Evolutionary conservation across 1,140 invertebrate genomes (phyloP).

Genomic region (Sitophilus oryzae): DNA sequence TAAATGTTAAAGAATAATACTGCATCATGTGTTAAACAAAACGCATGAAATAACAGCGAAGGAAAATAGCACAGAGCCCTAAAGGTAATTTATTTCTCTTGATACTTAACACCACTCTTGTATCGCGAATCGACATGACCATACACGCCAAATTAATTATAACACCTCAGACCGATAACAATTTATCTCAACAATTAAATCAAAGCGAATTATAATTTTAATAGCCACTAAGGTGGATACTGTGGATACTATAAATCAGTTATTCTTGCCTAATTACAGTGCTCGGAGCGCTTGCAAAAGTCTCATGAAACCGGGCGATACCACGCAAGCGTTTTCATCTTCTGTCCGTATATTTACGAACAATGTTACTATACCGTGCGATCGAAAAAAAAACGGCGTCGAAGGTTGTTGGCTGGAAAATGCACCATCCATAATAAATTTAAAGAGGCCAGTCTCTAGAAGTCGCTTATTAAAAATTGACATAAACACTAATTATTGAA

Average conservation of each 20-base stretch:
- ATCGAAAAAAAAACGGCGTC: too few species aligned
- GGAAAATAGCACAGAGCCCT: too few species aligned
- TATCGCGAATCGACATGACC: background rate
- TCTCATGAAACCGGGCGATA: slow-evolving; percentile 5
- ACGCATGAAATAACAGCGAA: too few species aligned
- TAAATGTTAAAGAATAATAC: too few species aligned
- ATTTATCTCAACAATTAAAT: slow-evolving; percentile 22
- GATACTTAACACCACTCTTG: background rate
- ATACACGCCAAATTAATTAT: slow-evolving; percentile 13
- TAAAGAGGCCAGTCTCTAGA: too few species aligned
- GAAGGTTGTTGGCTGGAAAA: too few species aligned
- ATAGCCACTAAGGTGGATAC: slow-evolving; percentile 17
- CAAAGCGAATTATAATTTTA: slow-evolving; percentile 19
- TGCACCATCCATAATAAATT: background rate
- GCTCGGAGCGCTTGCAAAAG: slow-evolving; percentile 14
- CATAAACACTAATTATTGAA: too few species aligned
- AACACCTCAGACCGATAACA: slow-evolving; percentile 19
- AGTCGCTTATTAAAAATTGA: too few species aligned
- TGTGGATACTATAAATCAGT: slow-evolving; percentile 23
- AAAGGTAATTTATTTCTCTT: too few species aligned
- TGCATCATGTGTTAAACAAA: too few species aligned
- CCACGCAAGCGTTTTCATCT: slow-evolving; percentile 7
- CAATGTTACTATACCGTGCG: too few species aligned
- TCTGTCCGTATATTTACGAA: too few species aligned
- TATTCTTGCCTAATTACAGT: slow-evolving; percentile 21